Base-by-base conservation (phyloP, 2,113 vertebrate genomes). In the Lonchura striata region DNA sequence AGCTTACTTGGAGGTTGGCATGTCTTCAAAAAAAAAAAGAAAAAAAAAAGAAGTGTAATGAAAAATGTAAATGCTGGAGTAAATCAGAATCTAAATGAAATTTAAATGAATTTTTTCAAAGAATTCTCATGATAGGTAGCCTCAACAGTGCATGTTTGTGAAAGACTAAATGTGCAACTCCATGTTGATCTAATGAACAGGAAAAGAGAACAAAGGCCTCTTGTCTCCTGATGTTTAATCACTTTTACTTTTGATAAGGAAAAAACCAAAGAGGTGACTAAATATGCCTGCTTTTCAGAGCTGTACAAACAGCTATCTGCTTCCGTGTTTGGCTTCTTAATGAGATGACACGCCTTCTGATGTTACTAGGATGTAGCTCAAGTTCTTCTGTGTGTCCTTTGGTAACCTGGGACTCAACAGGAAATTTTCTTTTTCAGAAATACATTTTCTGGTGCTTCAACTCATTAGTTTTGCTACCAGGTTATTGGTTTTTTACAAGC, bases 311-410 rank as follows among this genome's bases (percentile, higher is more conserved):
- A 94, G 47, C 50, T 76, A 61, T 93, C 33, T 66, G 60, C 75
- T 97, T 96, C 93, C 28, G 54, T 91, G 88, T 92, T 76, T 57
- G 75, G 54, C 74, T 94, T 96, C 72, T 82, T 80, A 88, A 68
- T 59, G 83, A 72, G 68, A 49, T 68, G 76, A 68, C 12, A 15
- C 1, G 57, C 35, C 14, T 77, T 65, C 78, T 85, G 64, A 89
- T 82, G 66, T 91, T 95, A 80, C 42, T 70, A 91, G 75, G 81
- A 82, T 42, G 35, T 46, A 82, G 61, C 46, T 85, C 39, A 37
- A 9, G 17, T 81, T 91, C 25, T 56, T 79, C 21, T 42, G 12
- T 8, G 21, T 50, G 25, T 85, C 54, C 47, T 57, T 27, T 79
- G 83, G 66, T 74, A 65, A 66, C 33, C 9, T 53, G 74, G 12